A percentile compares a stretch with the other conserved stretches of the same genome.
Evolutionary conservation across 2,113 vertebrate genomes (phyloP).

Genomic region (Pandion haliaetus): DNA sequence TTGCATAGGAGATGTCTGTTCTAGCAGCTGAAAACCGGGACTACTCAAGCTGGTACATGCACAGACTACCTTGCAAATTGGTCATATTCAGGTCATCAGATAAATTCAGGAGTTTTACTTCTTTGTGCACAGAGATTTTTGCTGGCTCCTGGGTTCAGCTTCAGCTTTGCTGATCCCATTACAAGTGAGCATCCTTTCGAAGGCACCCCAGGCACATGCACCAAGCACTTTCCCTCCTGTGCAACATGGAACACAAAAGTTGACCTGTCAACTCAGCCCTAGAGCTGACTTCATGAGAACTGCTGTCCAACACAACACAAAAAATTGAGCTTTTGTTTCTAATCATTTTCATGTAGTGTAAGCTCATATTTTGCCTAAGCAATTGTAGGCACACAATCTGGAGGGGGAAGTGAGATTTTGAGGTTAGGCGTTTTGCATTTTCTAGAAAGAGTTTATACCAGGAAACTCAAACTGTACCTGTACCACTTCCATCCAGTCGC

Average conservation of each 20-base stretch:
- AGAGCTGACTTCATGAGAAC: neutral
- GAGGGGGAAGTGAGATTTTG: neutral
- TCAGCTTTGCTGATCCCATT: neutral
- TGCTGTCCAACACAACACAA: neutral
- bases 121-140: neutral
- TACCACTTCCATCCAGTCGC: constrained; percentile 77
- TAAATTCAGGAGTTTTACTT: neutral
- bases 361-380: neutral
- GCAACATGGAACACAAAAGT: neutral
- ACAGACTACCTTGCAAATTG: neutral
- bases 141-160: neutral
- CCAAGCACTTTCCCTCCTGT: neutral
- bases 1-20: neutral
- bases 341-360: neutral
- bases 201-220: rapidly evolving
- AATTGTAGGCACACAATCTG: neutral
- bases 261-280: neutral
- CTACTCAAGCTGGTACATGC: neutral
- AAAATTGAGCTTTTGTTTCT: neutral
- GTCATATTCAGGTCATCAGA: neutral
- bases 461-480: constrained; percentile 72
- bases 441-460: neutral
- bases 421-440: neutral
- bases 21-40: neutral
- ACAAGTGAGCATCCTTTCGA: neutral